Base-by-base conservation (phyloP, 2,888 invertebrate genomes). In the Pseudolycoriella hygida region DNA sequence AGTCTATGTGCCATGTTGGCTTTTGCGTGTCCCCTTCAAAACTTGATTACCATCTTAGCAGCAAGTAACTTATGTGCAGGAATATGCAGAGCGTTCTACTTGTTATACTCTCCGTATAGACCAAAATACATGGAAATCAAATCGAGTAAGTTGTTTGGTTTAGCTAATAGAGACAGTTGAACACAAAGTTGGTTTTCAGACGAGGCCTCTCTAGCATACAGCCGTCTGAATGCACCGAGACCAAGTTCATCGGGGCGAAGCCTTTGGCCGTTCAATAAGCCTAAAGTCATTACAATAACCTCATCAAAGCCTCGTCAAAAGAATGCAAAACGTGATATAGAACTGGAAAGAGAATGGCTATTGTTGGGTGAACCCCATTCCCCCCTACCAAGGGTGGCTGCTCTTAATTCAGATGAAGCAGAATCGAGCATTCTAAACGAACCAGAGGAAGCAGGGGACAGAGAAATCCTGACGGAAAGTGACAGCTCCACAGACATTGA, bases 401-500 rank as follows among this genome's bases (percentile, higher is more conserved):
- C 25, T 15, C 38, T 40, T 25, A 37, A 43, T 43, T 51, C 56
- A 18, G 51, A 57, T 12, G 62, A 63, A 53, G 57, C 60, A 11
- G 66, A 65, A 48, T 64, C 65, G 1, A 59, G 61, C 3, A 58
- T 65, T 40, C 47, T 64, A 31, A 62, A 64, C 0, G 64, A 19
- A 38, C 17, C 19, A n/a, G 17, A 37, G 3, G 32, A 38, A n/a
- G 46, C 53, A 3, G 53, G 51, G 42, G 19, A 20, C 3, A 40
- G 44, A n/a, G 19, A 31, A 17, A 42, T 31, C 2, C 11, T 19
- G 59, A 74, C 74, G n/a, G 77, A 76, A 49, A 77, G 76, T 18
- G 77, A 77, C 50, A 78, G 76, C 50, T 80, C 79, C 1, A 82
- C 82, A 2, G 83, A 83, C 54, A 80, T 83, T 45, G 83, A 83